Evolutionary conservation across 2,797 vertebrate genomes (phyloP).

Genomic region (Xenentodon cancila): DNA sequence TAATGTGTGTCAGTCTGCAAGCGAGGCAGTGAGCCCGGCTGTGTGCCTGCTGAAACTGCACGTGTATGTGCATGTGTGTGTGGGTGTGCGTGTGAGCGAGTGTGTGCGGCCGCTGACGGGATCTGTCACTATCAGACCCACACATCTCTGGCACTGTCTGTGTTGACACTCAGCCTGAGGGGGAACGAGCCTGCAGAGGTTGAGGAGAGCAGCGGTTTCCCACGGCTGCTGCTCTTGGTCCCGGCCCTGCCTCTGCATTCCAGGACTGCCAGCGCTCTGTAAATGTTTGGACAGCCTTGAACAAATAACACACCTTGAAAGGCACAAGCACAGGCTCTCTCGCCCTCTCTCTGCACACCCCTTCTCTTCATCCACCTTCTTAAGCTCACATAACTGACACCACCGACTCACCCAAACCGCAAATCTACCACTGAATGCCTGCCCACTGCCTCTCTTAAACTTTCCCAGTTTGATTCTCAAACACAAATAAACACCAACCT

Average conservation of each 20-base stretch:
- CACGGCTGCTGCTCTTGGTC: conserved; percentile 88
- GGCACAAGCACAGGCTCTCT: conserved; percentile 85
- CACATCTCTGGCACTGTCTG: conserved; percentile 93
- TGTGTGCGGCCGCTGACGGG: conserved; percentile 81
- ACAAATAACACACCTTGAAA: conserved; percentile 98
- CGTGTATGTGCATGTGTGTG: conserved; percentile 18
- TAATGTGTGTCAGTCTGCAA: conserved; percentile 79
- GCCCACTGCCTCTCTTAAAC: conserved; percentile 53
- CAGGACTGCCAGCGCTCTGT: conserved; percentile 91
- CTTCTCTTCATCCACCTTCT: conserved; percentile 74
- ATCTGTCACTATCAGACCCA: conserved; percentile 91
- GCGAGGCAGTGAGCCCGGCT: conserved; percentile 76
- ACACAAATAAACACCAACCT: conserved; percentile 70
- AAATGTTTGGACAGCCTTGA: conserved; percentile 98
- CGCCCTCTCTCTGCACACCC: conserved; percentile 67
- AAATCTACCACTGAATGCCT: conserved; percentile 53
- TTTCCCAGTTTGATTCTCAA: conserved; percentile 64
- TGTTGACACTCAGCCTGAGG: conserved; percentile 92
- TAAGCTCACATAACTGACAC: conserved; percentile 69
- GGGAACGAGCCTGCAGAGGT: conserved; percentile 90
- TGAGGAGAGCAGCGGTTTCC: conserved; percentile 95
- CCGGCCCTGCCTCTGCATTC: conserved; percentile 90
- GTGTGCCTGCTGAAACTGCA: conserved; percentile 73
- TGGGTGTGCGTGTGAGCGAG: conserved; percentile 23
- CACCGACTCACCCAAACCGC: conserved; percentile 60